These are phyloP conservation scores for Labeo catla DNA, from an alignment of 2,113 vertebrate species.

Conservation along the genomic window DNA sequence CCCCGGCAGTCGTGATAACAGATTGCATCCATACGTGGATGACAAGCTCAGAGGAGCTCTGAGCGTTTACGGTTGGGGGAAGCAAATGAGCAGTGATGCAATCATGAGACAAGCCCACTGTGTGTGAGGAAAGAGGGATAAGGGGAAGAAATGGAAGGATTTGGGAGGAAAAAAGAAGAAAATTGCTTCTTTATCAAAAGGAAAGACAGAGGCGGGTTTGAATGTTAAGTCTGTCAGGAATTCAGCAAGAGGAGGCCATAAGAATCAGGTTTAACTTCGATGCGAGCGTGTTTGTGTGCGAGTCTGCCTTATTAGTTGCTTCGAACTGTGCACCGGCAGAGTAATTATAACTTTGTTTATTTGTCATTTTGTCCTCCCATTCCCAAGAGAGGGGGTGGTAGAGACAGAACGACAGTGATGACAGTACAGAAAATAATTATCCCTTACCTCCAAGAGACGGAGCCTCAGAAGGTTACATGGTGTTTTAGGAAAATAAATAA, in stretches of 20 bases:
- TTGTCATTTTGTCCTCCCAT: constrained; percentile 18
- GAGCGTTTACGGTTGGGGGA: background rate
- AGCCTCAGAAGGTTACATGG: constrained; percentile 32
- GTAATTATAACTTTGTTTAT: constrained; percentile 23
- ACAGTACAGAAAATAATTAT: constrained; percentile 48
- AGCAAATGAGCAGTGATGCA: constrained; percentile 32
- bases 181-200: constrained; percentile 3
- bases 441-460: background rate
- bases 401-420: background rate
- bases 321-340: background rate
- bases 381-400: background rate
- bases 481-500: constrained; percentile 35
- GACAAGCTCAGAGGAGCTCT: constrained; percentile 22
- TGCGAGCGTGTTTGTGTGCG: background rate
- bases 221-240: constrained; percentile 5
- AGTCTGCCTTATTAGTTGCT: background rate
- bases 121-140: background rate
- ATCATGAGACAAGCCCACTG: constrained; percentile 11
- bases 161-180: background rate
- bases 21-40: constrained; percentile 21
- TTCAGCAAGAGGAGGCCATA: background rate
- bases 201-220: background rate
- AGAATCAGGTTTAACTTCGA: background rate
- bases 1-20: constrained; percentile 3
- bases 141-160: background rate